Conservation (phyloP, 1,140 invertebrate species). For the Lucilia cuprina region DNA sequence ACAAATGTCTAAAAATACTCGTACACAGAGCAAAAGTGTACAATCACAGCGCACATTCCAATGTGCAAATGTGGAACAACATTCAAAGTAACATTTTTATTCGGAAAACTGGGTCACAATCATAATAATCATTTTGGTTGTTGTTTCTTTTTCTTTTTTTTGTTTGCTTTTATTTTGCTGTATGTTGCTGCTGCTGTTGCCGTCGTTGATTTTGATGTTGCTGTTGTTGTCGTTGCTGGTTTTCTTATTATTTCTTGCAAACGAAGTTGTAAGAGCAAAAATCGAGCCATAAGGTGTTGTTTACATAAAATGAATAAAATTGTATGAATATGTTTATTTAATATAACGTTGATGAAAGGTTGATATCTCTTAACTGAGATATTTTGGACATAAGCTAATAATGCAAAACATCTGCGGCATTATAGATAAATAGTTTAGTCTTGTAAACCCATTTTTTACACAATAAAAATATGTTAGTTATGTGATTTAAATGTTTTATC, state of each 20-base stretch:
- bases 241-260: not conserved
- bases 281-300: not conserved
- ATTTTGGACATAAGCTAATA: too few relatives aligned
- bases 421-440: too few relatives aligned
- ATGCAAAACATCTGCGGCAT: too few relatives aligned
- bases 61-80: conserved; percentile 26
- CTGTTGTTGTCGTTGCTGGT: not conserved
- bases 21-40: not conserved
- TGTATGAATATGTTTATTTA: not conserved
- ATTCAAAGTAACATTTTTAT: conserved; percentile 31
- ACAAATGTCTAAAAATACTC: too few relatives aligned
- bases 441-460: too few relatives aligned
- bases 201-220: not conserved
- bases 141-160: not conserved
- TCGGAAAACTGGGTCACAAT: conserved; percentile 21
- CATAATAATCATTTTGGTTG: conserved; percentile 1
- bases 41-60: conserved; percentile 18
- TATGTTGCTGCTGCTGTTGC: not conserved
- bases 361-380: too few relatives aligned
- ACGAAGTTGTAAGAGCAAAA: not conserved
- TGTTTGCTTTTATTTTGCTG: not conserved
- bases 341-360: not conserved
- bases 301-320: not conserved
- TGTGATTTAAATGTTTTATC: too few relatives aligned
- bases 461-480: too few relatives aligned